phyloP scores from a whole-genome alignment of 2,113 vertebrate genomes.

The Rostratula benghalensis region DNA sequence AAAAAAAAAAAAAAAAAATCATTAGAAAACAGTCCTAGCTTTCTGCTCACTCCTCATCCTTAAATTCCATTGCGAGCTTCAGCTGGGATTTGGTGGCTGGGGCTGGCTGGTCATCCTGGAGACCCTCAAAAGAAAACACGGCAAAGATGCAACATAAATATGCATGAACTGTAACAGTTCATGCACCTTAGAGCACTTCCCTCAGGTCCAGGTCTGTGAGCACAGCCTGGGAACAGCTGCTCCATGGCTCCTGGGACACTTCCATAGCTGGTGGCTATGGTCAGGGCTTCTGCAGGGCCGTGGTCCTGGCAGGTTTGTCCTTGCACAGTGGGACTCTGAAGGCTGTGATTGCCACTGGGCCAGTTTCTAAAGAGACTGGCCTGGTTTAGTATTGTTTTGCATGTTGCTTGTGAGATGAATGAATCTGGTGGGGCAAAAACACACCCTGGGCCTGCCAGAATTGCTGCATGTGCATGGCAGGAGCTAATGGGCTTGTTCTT shows the following conservation, averaged over 20 bases:
- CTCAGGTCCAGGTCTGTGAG: neutral
- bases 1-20: neutral
- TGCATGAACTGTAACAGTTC: neutral
- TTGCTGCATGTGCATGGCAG: neutral
- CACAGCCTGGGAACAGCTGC: neutral
- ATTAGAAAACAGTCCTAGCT: neutral
- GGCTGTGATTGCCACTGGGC: neutral
- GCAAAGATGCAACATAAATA: neutral
- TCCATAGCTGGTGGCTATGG: no score
- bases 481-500: neutral
- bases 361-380: neutral
- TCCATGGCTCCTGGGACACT: neutral
- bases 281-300: neutral
- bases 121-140: neutral
- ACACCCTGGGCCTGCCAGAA: neutral
- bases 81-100: neutral
- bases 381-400: neutral
- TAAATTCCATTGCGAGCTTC: neutral
- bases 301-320: neutral
- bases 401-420: neutral
- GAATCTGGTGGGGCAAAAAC: neutral
- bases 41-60: neutral
- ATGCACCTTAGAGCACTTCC: neutral
- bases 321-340: accelerated
- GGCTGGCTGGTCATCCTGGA: neutral